Base-by-base conservation (phyloP, 2,888 invertebrate genomes). In the Halictus ligatus region DNA sequence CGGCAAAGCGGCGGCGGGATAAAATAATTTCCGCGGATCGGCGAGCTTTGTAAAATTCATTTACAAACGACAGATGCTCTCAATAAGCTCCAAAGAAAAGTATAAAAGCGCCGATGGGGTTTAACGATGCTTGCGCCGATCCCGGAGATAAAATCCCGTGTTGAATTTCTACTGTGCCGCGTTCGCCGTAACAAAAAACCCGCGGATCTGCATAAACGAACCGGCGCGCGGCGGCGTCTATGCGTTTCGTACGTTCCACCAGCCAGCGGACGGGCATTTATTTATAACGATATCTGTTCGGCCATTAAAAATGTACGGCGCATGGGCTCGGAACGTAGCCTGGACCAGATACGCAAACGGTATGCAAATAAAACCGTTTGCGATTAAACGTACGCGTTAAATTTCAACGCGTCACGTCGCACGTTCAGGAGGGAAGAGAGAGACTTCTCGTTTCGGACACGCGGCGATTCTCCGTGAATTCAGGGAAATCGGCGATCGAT, bases 331-430 rank as follows among this genome's bases (percentile, higher is more conserved):
- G n/a, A 58, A n/a, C 58, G 60, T 25, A 60, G 12, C 25, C 60
- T 8, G 25, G 60, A 25, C 4, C 35, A 35, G 35, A 35, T 25
- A 60, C 60, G 60, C 60, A 25, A 60, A 60, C 60, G 12, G 60
- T 25, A 60, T 60, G 60, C 60, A 60, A 60, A 60, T 60, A 60
- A 60, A 60, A 60, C 4, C n/a, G 60, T 60, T 25, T n/a, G n/a
- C 60, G 25, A 60, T 60, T 60, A 60, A 60, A 60, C 12, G 60
- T 25, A 12, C 60, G 25, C 60, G 60, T 60, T 60, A 60, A 60
- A 60, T 60, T 60, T n/a, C 60, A 60, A 12, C 4, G 25, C 25
- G n/a, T 60, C 25, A 60, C 60, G 60, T 50, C 12, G 12, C 4
- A 12, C 5, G 54, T 21, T 54, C 54, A 8, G 1, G 21, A 54